Evolutionary conservation across 2,113 vertebrate species (phyloP), one percentile per base, ranked within the genome.

Genomic region (Erpornis zantholeuca): DNA sequence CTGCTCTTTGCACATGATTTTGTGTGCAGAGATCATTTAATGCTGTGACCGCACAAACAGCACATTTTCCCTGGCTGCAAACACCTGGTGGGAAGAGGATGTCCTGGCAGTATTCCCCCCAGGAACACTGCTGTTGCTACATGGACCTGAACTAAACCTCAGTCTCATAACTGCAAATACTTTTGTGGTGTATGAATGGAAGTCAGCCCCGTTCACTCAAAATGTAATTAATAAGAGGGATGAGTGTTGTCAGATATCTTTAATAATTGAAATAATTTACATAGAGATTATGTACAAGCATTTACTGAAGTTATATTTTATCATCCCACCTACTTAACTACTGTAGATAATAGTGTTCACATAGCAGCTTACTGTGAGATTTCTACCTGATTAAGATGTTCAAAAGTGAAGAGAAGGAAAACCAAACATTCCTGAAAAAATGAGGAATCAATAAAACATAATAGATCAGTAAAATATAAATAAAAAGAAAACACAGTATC

Each of bases 361-460:
- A 87, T 96, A 94, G 79, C 56, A 95, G 94, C 86, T 95, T 92
- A 94, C 87, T 97, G 88, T 97, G 91, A 98, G 70, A 90, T 93
- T 95, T 97, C 54, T 95, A 82, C 79, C 69, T 84, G 87, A 81
- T 56, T 54, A 59, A 80, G 78, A 76, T 76, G 52, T 83, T 91
- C 18, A n/a, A n/a, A 86, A 88, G 15, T 66, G 53, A 84, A 91
- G 64, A 65, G 25, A 81, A 87, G 64, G 35, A 71, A 91, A 97
- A 84, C 5, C 13, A 92, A 76, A 53, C 36, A 15, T 65, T 82
- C 82, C 77, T 86, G 85, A 50, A 88, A 87, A 96, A 86, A 94
- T 85, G 92, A 92, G 68, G 75, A 94, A 92, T 92, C 82, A 59
- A 28, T 91, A 69, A 83, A 93, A 61, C 25, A 33, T 66, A 82